Conservation (phyloP, 2,113 vertebrate species). For the Hippocampus barbouri region DNA sequence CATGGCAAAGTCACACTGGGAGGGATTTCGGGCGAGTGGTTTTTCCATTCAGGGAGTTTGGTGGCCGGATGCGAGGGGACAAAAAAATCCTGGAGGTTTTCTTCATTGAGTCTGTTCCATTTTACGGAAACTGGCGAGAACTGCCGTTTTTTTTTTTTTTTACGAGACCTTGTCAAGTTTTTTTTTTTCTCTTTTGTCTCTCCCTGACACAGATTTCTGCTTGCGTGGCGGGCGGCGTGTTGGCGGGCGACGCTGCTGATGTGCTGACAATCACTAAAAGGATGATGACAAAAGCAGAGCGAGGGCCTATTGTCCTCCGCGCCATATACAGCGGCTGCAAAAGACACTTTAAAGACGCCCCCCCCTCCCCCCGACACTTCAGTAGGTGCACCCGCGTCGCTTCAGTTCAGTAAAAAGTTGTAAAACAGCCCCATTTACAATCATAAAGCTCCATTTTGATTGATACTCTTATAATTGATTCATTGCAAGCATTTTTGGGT, state of each 20-base stretch:
- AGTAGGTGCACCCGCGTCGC: too few species aligned
- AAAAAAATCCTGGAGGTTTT: constrained; percentile 5
- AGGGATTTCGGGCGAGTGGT: constrained; percentile 19
- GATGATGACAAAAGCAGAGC: constrained; percentile 54
- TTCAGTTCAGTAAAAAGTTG: background rate
- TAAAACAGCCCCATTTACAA: background rate
- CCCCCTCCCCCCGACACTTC: background rate
- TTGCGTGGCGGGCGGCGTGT: constrained; percentile 25
- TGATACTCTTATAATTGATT: too few species aligned
- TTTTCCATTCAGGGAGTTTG: constrained; percentile 33
- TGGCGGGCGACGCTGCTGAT: constrained; percentile 46
- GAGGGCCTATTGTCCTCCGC: constrained; percentile 6
- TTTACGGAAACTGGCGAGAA: constrained; percentile 5
- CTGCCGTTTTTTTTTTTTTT: background rate
- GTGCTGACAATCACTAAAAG: constrained; percentile 47
- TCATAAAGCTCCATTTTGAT: background rate
- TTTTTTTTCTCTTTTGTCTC: constrained; percentile 9
- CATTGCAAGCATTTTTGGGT: too few species aligned
- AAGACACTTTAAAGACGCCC: background rate
- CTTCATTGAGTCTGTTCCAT: constrained; percentile 4
- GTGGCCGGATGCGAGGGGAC: constrained; percentile 12
- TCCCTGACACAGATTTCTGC: constrained; percentile 29
- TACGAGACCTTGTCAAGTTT: constrained; percentile 4
- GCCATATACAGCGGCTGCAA: background rate
- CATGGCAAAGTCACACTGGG: constrained; percentile 27